These are phyloP conservation scores for Stegana nigrithorax DNA, from an alignment of 2,888 invertebrate genomes.

Conservation along the genomic window DNA sequence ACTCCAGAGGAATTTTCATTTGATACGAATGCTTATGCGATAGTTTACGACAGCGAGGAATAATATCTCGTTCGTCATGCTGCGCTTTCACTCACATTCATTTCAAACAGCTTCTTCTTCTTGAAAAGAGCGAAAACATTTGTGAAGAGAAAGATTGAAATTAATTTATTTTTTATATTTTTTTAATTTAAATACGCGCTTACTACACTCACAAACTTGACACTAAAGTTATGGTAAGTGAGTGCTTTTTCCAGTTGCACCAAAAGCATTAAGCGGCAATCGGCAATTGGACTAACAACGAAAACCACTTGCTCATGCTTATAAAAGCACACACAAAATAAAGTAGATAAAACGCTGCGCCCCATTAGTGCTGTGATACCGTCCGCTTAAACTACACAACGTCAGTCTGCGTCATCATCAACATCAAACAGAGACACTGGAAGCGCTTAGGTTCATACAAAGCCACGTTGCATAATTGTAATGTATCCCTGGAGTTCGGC, in stretches of 20 bases:
- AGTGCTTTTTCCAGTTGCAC: too few species aligned
- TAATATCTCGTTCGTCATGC: too few species aligned
- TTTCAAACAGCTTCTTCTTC: too few species aligned
- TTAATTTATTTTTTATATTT: background rate
- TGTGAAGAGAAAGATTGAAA: background rate
- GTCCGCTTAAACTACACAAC: constrained; percentile 29
- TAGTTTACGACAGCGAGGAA: too few species aligned
- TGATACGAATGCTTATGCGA: too few species aligned
- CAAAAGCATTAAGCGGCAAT: too few species aligned
- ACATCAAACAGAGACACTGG: background rate
- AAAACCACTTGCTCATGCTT: too few species aligned
- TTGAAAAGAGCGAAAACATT: too few species aligned
- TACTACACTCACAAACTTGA: background rate
- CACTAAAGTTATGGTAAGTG: constrained; percentile 14
- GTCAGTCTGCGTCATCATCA: constrained; percentile 33
- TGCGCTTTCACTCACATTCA: too few species aligned
- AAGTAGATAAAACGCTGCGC: constrained; percentile 37
- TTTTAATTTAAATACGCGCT: background rate
- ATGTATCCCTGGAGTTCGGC: constrained; percentile 68
- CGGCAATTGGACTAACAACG: too few species aligned
- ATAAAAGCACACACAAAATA: background rate
- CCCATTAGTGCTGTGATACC: constrained; percentile 14
- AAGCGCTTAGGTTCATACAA: constrained; percentile 13
- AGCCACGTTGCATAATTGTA: constrained; percentile 24
- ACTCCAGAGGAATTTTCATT: too few species aligned